Conservation (phyloP, 2,888 invertebrate genomes). For the Seira sanloemensis region DNA sequence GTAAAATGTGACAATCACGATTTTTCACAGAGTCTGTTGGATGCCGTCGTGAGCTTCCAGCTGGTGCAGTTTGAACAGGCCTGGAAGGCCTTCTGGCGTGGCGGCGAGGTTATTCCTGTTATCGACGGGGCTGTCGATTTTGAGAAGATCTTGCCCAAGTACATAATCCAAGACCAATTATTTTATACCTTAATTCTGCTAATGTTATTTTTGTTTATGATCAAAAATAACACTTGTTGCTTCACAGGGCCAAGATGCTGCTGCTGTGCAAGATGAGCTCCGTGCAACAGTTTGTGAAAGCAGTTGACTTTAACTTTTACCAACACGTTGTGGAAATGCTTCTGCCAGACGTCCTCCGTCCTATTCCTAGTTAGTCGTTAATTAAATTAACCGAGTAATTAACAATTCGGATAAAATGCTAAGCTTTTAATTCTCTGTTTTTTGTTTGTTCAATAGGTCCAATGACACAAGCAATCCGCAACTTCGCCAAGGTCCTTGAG, state of each 20-base stretch:
- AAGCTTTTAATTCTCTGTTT: too few relatives aligned
- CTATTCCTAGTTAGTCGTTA: constrained; percentile 88
- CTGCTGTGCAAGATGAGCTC: constrained; percentile 83
- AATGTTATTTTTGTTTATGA: too few relatives aligned
- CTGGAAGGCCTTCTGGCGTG: constrained; percentile 95
- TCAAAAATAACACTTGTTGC: constrained; percentile 35
- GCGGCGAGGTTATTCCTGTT: constrained; percentile 37
- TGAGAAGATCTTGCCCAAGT: constrained; percentile 86
- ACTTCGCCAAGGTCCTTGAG: constrained; percentile 95
- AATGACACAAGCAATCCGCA: constrained; percentile 93
- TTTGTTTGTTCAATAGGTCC: too few relatives aligned
- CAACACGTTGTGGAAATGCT: constrained; percentile 97
- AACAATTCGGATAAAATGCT: background rate
- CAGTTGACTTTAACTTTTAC: constrained; percentile 94
- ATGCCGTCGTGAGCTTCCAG: constrained; percentile 92
- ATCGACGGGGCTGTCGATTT: constrained; percentile 78
- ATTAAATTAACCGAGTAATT: background rate
- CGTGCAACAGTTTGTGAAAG: constrained; percentile 86
- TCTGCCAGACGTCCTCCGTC: constrained; percentile 95
- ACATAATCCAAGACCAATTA: too few relatives aligned
- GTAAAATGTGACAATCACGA: background rate
- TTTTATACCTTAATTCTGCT: too few relatives aligned
- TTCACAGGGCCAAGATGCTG: constrained; percentile 81
- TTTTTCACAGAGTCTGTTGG: constrained; percentile 85
- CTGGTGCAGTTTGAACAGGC: constrained; percentile 92